These are phyloP conservation scores for Myathropa florea DNA, from an alignment of 2,888 invertebrate species.

Conservation along the genomic window DNA sequence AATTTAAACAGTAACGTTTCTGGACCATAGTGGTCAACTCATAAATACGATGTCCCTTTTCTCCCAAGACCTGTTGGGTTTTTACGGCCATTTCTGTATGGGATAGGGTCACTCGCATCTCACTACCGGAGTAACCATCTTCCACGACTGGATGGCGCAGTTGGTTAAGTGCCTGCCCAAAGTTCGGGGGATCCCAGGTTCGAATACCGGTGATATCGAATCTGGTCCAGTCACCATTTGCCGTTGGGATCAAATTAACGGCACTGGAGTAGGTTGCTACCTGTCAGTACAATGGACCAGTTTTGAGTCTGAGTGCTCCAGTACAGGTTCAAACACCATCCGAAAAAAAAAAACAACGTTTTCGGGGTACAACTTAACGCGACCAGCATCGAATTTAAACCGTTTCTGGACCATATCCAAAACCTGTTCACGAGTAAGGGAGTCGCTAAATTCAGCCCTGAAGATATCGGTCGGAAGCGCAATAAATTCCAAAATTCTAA, in stretches of 20 bases:
- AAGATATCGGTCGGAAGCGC: slow-evolving; percentile 99
- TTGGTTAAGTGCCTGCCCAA: no score
- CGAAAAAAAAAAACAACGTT: no score
- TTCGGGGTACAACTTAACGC: slow-evolving; percentile 98
- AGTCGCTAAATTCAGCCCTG: slow-evolving; percentile 99
- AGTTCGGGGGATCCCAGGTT: no score
- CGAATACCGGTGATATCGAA: no score
- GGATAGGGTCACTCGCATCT: slow-evolving; percentile 98
- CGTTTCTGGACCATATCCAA: slow-evolving; percentile 97
- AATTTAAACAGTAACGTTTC: slow-evolving; percentile 98
- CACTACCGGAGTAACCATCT: slow-evolving; percentile 99
- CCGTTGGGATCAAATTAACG: no score
- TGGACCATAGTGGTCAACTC: slow-evolving; percentile 99
- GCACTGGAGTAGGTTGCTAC: no score
- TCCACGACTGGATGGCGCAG: no score
- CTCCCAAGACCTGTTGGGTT: slow-evolving; percentile 98
- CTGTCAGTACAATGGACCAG: no score
- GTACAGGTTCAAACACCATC: no score
- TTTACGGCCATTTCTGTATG: slow-evolving; percentile 99
- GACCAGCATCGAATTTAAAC: slow-evolving; percentile 97
- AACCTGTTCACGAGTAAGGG: slow-evolving; percentile 97
- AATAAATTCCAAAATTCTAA: no score
- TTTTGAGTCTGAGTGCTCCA: no score
- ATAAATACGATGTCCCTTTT: slow-evolving; percentile 97
- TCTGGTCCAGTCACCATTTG: no score